These are phyloP conservation scores for Operophtera brumata DNA, from an alignment of 2,888 invertebrate genomes.

Conservation along the genomic window DNA sequence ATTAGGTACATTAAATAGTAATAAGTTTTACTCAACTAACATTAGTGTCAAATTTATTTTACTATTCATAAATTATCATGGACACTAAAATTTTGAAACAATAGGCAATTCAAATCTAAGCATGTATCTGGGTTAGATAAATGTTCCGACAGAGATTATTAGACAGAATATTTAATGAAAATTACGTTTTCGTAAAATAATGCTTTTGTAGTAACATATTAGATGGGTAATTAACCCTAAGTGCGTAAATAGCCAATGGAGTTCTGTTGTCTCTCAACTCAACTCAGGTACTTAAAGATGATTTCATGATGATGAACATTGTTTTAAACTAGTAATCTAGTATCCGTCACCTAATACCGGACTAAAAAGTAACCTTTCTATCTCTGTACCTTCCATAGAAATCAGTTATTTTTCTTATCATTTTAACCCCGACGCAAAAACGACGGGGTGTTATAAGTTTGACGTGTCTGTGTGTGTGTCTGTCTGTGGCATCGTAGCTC, in stretches of 20 bases:
- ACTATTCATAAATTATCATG: conserved; percentile 1
- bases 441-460: no score
- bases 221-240: conserved; percentile 26
- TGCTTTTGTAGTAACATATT: conserved; percentile 34
- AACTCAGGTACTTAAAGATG: conserved; percentile 25
- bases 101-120: background rate
- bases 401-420: no score
- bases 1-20: conserved; percentile 5
- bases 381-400: no score
- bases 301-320: conserved; percentile 22
- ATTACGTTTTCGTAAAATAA: conserved; percentile 15
- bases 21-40: background rate
- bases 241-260: conserved; percentile 27
- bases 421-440: no score
- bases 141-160: background rate
- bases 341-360: no score
- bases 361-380: no score
- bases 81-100: conserved; percentile 1
- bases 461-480: no score
- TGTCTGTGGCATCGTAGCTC: no score
- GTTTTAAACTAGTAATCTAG: no score
- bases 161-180: conserved; percentile 1
- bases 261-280: conserved; percentile 33
- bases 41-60: conserved; percentile 3
- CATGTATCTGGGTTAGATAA: conserved; percentile 1